Evolutionary conservation across 2,888 invertebrate genomes (phyloP), one percentile per base, ranked within the genome.

Genomic region (Antheraea assamensis): DNA sequence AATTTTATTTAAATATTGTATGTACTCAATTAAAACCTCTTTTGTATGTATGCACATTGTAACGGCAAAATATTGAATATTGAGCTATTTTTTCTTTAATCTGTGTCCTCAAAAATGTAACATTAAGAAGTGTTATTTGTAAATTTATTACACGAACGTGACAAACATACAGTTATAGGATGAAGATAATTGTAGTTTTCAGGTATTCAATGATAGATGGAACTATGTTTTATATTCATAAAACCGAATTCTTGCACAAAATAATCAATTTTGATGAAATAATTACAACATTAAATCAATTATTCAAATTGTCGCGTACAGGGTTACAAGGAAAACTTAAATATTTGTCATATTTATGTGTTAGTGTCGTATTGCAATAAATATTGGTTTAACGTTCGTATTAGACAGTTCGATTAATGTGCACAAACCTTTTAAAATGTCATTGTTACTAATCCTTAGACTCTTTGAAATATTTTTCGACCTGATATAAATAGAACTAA

Each of bases 211-310:
- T 55, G 55, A 55, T 55, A 55, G 21, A 5, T n/a, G 55, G 10
- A n/a, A 19, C n/a, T 55, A 55, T 55, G 55, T 55, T 55, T 55
- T 21, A 55, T 17, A 21, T 55, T 55, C 19, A 55, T 55, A 55
- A 55, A 55, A 55, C 3, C 8, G n/a, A 55, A 55, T 55, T 55
- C 55, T n/a, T n/a, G 21, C 55, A 24, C 55, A 55, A 10, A 55
- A 55, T 55, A 55, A 55, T 55, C 55, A 55, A 55, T 55, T 55
- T 55, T 55, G 55, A 55, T n/a, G 55, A 55, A 61, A 61, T 61
- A 24, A 24, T 27, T 61, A 61, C 27, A 3, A 61, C 8, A 61
- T 61, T 58, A 19, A 27, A 27, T 3, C 7, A 61, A 61, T 27
- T 61, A 27, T 61, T 27, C 24, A 27, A 15, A 61, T 61, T 61